Evolutionary conservation across 2,888 invertebrate species (phyloP).

Genomic region (Nemapogon koenigi): DNA sequence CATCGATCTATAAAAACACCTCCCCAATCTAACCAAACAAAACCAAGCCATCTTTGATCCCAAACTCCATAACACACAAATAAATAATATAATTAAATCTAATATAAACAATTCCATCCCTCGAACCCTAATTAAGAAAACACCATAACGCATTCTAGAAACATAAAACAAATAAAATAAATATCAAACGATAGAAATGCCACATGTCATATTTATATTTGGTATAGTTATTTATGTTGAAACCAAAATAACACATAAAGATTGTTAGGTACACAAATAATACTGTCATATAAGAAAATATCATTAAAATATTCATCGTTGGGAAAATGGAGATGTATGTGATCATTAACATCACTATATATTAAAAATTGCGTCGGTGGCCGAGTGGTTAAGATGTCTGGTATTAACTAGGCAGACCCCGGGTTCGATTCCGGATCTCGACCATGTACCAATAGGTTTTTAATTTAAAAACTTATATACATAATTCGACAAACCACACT

Average conservation of each 20-base stretch:
- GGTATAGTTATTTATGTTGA: slow-evolving; percentile 45
- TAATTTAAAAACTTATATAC: too few relatives aligned
- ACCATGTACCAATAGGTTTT: too few relatives aligned
- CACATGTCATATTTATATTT: slow-evolving; percentile 56
- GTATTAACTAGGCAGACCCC: too few relatives aligned
- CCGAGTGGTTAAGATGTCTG: too few relatives aligned
- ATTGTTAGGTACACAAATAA: slow-evolving; percentile 40
- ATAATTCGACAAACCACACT: too few relatives aligned
- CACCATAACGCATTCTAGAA: slow-evolving; percentile 3
- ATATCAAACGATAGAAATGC: slow-evolving; percentile 35
- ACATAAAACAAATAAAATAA: slow-evolving; percentile 9
- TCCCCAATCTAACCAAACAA: too few relatives aligned
- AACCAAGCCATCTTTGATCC: too few relatives aligned
- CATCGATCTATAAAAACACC: too few relatives aligned
- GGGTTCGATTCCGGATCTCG: too few relatives aligned
- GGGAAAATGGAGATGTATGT: slow-evolving; percentile 1
- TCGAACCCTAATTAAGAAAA: slow-evolving; percentile 4
- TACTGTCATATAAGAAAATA: slow-evolving; percentile 41
- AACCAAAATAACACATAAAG: slow-evolving; percentile 39
- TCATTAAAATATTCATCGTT: slow-evolving; percentile 29
- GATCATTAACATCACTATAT: too few relatives aligned
- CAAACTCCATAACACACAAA: too few relatives aligned
- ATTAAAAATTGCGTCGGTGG: too few relatives aligned
- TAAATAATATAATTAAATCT: not conserved
- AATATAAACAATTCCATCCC: not conserved